phyloP scores from a whole-genome alignment of 2,113 vertebrate species.

The Cyprinodon tularosa region DNA sequence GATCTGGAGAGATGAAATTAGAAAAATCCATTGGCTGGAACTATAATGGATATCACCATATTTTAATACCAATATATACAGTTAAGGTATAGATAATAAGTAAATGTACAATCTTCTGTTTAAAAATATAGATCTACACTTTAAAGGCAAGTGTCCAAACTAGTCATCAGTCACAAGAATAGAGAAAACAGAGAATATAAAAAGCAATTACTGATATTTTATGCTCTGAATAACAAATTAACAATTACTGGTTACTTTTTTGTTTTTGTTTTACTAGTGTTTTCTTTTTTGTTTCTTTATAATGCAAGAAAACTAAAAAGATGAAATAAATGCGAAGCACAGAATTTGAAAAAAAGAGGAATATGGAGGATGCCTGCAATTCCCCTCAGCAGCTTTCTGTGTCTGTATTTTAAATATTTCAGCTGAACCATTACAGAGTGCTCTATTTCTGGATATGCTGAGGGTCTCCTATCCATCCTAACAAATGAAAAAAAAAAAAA shows the following conservation, averaged over 20 bases:
- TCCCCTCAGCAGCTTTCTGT: slow-evolving; percentile 20
- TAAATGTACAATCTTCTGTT: not conserved
- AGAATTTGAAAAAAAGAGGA: slow-evolving; percentile 15
- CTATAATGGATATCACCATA: too few species aligned
- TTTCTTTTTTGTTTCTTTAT: slow-evolving; percentile 17
- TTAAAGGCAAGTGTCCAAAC: slow-evolving; percentile 14
- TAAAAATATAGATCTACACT: too few species aligned
- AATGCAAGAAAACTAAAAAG: slow-evolving; percentile 10
- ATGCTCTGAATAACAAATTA: slow-evolving; percentile 2
- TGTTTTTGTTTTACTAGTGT: slow-evolving; percentile 20
- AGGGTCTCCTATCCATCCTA: not conserved
- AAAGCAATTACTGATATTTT: not conserved
- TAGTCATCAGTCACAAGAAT: not conserved
- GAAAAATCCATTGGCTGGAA: too few species aligned
- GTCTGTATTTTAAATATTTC: slow-evolving; percentile 50
- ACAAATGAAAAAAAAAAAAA: not conserved
- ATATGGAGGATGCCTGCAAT: slow-evolving; percentile 10
- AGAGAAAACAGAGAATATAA: not conserved
- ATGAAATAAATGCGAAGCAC: not conserved
- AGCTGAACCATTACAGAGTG: slow-evolving; percentile 43
- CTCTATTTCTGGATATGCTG: slow-evolving; percentile 59
- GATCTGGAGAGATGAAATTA: too few species aligned
- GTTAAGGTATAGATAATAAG: too few species aligned
- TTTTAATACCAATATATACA: too few species aligned
- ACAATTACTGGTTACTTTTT: not conserved